These are phyloP conservation scores for Malachius bipustulatus DNA, from an alignment of 2,888 invertebrate genomes.

Conservation along the genomic window DNA sequence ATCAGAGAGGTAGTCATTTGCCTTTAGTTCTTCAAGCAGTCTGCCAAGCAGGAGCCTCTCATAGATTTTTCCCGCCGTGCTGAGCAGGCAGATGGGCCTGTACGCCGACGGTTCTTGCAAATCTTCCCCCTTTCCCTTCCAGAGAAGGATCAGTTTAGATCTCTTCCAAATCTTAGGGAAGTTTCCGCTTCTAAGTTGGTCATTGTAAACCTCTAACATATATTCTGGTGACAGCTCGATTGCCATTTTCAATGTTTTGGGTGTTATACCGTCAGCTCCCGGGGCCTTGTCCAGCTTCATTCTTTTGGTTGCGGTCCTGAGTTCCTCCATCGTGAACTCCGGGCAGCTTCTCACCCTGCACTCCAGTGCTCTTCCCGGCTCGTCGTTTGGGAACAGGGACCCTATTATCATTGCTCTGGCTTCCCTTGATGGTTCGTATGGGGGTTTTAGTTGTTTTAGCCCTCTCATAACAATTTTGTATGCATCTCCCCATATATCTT, in stretches of 20 bases:
- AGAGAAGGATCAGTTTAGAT: constrained; percentile 12
- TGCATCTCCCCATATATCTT: neutral
- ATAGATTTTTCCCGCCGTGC: constrained; percentile 13
- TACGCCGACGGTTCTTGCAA: constrained; percentile 7
- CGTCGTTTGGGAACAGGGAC: neutral
- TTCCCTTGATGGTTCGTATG: neutral
- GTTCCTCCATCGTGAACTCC: constrained; percentile 4
- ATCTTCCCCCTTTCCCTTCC: constrained; percentile 9
- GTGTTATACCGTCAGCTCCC: constrained; percentile 7
- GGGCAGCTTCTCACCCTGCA: neutral
- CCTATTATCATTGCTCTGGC: neutral
- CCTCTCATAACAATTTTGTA: too few relatives aligned
- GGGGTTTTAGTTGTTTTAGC: neutral
- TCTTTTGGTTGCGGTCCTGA: constrained; percentile 1
- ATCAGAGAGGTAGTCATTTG: constrained; percentile 3
- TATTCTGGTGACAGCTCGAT: constrained; percentile 1
- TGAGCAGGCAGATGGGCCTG: constrained; percentile 11
- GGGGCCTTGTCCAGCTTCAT: constrained; percentile 4
- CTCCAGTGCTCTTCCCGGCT: too few relatives aligned
- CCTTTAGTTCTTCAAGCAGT: constrained; percentile 6
- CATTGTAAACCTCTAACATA: constrained; percentile 1
- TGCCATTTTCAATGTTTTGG: constrained; percentile 7
- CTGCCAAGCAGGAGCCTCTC: constrained; percentile 10
- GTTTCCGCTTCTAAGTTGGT: constrained; percentile 9
- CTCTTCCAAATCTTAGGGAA: constrained; percentile 14